Evolutionary conservation across 2,888 invertebrate genomes (phyloP).

Genomic region (Watsonalla cultraria): DNA sequence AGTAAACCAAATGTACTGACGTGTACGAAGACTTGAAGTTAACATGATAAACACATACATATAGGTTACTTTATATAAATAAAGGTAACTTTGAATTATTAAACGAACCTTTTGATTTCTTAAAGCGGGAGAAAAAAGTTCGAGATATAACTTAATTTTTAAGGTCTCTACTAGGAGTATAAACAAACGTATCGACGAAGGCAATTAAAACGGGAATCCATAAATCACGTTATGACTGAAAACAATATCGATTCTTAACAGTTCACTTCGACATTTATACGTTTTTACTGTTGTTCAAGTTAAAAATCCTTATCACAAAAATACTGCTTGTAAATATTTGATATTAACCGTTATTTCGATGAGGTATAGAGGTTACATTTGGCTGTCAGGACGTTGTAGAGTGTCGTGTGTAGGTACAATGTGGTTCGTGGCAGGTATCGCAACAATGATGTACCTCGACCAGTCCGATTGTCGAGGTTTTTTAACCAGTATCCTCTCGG

Average conservation of each 20-base stretch:
- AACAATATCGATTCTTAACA: not conserved
- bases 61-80: too few species aligned
- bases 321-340: not conserved
- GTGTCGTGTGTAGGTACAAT: slow-evolving; percentile 31
- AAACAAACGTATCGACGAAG: too few species aligned
- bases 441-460: slow-evolving; percentile 65
- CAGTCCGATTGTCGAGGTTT: slow-evolving; percentile 58
- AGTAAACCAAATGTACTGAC: too few species aligned
- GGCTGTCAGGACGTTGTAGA: slow-evolving; percentile 16
- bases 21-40: too few species aligned
- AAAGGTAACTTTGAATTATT: too few species aligned
- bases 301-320: not conserved
- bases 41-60: too few species aligned
- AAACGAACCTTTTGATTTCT: too few species aligned
- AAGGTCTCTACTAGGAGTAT: too few species aligned
- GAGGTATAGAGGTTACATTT: slow-evolving; percentile 23
- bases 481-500: slow-evolving; percentile 57
- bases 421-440: slow-evolving; percentile 57
- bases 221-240: not conserved
- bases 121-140: too few species aligned
- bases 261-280: not conserved
- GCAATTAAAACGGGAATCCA: not conserved
- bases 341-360: not conserved
- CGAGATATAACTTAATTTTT: too few species aligned
- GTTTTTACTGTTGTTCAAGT: not conserved